These are phyloP conservation scores for Lates japonicus DNA, from an alignment of 2,797 vertebrate species.

Conservation along the genomic window DNA sequence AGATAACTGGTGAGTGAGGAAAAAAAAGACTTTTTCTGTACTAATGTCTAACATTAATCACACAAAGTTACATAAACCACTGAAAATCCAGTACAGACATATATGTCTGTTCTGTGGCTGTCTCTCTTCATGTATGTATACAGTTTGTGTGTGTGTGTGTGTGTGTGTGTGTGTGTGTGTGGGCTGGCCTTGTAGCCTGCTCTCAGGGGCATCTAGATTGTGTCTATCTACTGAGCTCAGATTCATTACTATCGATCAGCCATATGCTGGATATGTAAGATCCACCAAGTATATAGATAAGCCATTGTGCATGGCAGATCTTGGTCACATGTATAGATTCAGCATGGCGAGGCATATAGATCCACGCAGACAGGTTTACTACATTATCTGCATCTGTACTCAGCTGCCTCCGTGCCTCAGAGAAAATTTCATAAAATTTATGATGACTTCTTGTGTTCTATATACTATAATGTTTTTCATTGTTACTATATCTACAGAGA, in stretches of 20 bases:
- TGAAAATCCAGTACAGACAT: slow-evolving; percentile 7
- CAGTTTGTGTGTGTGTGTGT: slow-evolving; percentile 6
- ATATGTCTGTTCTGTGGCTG: background rate
- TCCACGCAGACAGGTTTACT: slow-evolving; percentile 64
- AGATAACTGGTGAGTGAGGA: background rate
- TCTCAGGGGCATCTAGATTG: slow-evolving; percentile 75
- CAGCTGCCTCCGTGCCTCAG: slow-evolving; percentile 6
- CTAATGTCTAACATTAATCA: background rate
- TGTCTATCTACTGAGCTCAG: slow-evolving; percentile 71
- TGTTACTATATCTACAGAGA: background rate
- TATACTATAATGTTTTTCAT: background rate
- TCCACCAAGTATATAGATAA: slow-evolving; percentile 83
- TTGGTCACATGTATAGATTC: slow-evolving; percentile 68
- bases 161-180: no score
- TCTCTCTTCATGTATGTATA: background rate
- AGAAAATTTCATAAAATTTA: slow-evolving; percentile 10
- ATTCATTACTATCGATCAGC: slow-evolving; percentile 80
- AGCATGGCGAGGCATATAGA: slow-evolving; percentile 60
- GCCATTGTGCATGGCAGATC: slow-evolving; percentile 77
- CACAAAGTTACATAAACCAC: background rate
- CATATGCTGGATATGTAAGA: slow-evolving; percentile 84
- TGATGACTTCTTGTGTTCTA: slow-evolving; percentile 10
- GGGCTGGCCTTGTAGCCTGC: slow-evolving; percentile 4
- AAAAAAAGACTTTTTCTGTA: background rate
- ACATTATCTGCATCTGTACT: slow-evolving; percentile 56